Conservation (phyloP, 2,888 invertebrate species). For the Coenonympha glycerion region DNA sequence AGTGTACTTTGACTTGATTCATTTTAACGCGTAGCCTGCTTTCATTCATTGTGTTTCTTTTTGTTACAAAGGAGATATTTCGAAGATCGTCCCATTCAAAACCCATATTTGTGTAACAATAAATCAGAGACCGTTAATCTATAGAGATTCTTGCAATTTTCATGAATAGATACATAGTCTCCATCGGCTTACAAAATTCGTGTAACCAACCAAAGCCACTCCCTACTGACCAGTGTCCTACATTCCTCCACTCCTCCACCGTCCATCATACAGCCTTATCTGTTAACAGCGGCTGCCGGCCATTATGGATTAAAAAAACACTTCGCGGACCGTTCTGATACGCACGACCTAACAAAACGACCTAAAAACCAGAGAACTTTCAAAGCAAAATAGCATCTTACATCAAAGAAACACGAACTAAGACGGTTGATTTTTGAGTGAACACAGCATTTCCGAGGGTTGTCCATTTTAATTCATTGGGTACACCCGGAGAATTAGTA, state of each 20-base stretch:
- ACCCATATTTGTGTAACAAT: no score
- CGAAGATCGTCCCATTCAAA: no score
- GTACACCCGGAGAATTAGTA: constrained; percentile 61
- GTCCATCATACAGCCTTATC: constrained; percentile 62
- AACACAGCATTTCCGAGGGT: constrained; percentile 10
- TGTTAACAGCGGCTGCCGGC: constrained; percentile 46
- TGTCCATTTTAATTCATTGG: constrained; percentile 53
- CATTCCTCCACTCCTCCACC: constrained; percentile 40
- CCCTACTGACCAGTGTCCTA: constrained; percentile 32
- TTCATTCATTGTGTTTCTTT: no score
- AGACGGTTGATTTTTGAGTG: constrained; percentile 23
- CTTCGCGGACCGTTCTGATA: constrained; percentile 60
- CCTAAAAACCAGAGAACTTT: constrained; percentile 18
- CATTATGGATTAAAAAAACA: constrained; percentile 70
- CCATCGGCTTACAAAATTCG: no score
- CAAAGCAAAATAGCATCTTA: constrained; percentile 26
- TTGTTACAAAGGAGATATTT: no score
- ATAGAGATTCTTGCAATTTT: no score
- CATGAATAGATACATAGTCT: no score
- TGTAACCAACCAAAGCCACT: constrained; percentile 22
- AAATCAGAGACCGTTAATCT: no score
- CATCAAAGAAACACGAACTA: constrained; percentile 16
- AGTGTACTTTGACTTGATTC: no score
- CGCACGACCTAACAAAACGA: constrained; percentile 24
- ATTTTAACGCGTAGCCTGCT: no score